Base-by-base conservation (phyloP, 2,888 invertebrate species). In the Machimus atricapillus region DNA sequence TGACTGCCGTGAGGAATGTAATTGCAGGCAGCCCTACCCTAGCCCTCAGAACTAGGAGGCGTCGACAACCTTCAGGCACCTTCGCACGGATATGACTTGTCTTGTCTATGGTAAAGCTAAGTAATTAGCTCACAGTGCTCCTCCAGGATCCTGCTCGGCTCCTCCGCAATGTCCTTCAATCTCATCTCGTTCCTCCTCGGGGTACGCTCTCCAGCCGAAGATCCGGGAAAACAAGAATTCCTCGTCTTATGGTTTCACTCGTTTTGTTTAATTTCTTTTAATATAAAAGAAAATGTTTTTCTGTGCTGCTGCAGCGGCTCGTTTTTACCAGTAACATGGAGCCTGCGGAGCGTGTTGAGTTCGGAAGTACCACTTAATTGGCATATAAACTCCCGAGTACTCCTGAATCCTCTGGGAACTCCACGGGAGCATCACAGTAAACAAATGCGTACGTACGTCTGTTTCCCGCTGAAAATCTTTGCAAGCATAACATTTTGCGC, bases 1-100 rank as follows among this genome's bases (percentile, higher is more conserved):
- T 82, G 66, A 66, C 66, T 82, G 58, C 52, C 37, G 82, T 34
- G 82, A 66, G 37, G 37, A 37, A 56, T 82, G 58, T 82, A 66
- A 82, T 82, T 66, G 82, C 82, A 58, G 8, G n/a, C 82, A 58
- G 23, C 31, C 27, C 40, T 52, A 52, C n/a, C 16, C 43, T 19
- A 82, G 82, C 56, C 34, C 74, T 19, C 31, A 58, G 34, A n/a
- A 14, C 52, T 82, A 82, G 82, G 34, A 82, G 82, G 37, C 76
- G 34, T 19, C 16, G 40, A 37, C 76, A 76, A 76, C 37, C 76
- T 76, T 76, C 76, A 66, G 66, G 12, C 66, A 19, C 27, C 27
- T 66, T 66, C 66, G 23, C 66, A 66, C 66, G 27, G 27, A 19
- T n/a, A 66, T 66, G 66, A 66, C 66, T 66, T 66, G 66, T 66